These are phyloP conservation scores for Neosilurus hyrtlii DNA, from an alignment of 2,797 vertebrate species.

Conservation along the genomic window DNA sequence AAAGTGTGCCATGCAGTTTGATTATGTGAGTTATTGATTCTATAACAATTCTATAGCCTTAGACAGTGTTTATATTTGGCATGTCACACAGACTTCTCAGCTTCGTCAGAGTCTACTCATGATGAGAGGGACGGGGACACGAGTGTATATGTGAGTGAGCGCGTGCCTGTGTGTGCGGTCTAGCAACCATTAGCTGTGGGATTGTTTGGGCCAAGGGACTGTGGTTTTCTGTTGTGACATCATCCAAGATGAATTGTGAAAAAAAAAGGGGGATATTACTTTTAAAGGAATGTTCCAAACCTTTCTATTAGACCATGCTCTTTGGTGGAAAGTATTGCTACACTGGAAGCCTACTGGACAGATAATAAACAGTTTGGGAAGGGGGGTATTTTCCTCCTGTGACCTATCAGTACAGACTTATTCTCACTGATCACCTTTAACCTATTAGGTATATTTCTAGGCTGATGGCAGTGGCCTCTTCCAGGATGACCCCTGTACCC, in stretches of 20 bases:
- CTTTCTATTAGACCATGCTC: constrained; percentile 16
- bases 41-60: constrained; percentile 55
- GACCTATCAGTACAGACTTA: background rate
- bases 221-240: constrained; percentile 55
- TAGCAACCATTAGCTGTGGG: constrained; percentile 10
- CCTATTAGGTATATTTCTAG: background rate
- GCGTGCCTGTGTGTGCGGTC: constrained; percentile 50
- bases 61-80: constrained; percentile 37
- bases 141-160: constrained; percentile 54
- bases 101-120: background rate
- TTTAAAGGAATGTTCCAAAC: constrained; percentile 45
- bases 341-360: constrained; percentile 9
- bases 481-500: background rate
- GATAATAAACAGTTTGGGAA: constrained; percentile 3
- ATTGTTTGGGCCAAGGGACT: constrained; percentile 29
- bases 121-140: constrained; percentile 28
- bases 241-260: constrained; percentile 53
- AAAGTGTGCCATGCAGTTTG: constrained; percentile 63
- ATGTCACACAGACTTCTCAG: constrained; percentile 55
- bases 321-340: constrained; percentile 28
- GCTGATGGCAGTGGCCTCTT: background rate
- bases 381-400: background rate
- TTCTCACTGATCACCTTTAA: background rate
- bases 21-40: constrained; percentile 56
- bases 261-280: constrained; percentile 56